Percentiles rank a stretch among this genome's conserved stretches.
Evolutionary conservation across 2,113 vertebrate species (phyloP).

Genomic region (Rhea pennata): DNA sequence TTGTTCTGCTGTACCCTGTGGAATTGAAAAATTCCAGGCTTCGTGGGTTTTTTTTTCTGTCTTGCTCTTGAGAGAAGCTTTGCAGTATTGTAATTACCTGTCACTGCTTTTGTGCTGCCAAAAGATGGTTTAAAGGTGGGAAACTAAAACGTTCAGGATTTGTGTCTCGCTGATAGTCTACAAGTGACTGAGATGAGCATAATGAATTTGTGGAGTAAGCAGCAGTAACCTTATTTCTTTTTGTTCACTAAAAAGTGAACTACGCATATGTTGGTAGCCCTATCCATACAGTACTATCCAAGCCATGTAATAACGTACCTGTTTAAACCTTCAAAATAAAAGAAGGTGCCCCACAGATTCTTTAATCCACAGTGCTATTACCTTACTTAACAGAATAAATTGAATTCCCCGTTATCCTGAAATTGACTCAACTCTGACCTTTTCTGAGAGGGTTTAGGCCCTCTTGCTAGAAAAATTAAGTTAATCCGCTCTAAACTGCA

Average conservation of each 20-base stretch:
- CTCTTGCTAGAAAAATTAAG: neutral
- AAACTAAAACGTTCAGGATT: neutral
- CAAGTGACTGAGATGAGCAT: neutral
- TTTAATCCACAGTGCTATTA: neutral
- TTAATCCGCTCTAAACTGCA: neutral
- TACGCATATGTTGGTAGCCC: neutral
- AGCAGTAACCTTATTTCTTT: constrained; percentile 6
- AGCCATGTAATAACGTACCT: neutral
- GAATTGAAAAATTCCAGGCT: neutral
- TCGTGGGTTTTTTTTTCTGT: neutral
- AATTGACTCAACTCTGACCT: neutral
- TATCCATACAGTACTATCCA: constrained; percentile 21
- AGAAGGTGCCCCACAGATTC: neutral
- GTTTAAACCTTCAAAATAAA: constrained; percentile 21
- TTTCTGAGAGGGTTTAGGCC: neutral
- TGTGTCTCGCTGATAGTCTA: neutral
- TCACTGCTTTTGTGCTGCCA: neutral
- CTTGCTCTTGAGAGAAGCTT: neutral
- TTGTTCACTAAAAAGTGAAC: constrained; percentile 18
- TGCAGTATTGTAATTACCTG: neutral
- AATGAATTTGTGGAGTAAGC: neutral
- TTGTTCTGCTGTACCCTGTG: neutral
- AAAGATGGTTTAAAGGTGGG: neutral
- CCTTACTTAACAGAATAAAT: neutral
- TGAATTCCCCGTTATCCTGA: neutral